These are phyloP conservation scores for Drosophila mayaguana DNA, from an alignment of 2,888 invertebrate genomes.

Conservation along the genomic window DNA sequence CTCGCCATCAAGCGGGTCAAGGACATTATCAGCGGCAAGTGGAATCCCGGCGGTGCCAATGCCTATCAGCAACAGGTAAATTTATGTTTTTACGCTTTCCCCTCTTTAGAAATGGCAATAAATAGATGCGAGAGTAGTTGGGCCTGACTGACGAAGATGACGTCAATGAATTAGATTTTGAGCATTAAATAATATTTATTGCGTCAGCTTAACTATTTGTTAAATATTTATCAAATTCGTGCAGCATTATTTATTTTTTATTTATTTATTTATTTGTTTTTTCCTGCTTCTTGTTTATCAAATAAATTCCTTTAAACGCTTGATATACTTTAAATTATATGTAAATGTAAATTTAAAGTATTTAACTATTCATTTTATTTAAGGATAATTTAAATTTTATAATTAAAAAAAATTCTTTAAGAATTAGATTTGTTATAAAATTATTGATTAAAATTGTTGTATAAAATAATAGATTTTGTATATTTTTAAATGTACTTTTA, in stretches of 20 bases:
- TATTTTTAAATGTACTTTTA: too few relatives aligned
- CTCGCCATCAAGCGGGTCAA: conserved; percentile 98
- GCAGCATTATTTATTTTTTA: not conserved
- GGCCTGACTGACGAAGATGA: conserved; percentile 8
- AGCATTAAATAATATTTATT: not conserved
- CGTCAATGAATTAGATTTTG: conserved; percentile 16
- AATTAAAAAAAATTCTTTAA: too few relatives aligned
- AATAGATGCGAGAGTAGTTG: not conserved
- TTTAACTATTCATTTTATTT: too few relatives aligned
- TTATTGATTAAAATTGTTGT: too few relatives aligned
- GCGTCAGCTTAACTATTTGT: not conserved
- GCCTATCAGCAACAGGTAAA: conserved; percentile 84
- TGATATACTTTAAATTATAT: not conserved
- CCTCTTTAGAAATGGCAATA: not conserved
- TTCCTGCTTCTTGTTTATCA: too few relatives aligned
- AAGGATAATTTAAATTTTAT: too few relatives aligned
- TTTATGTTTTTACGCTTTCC: not conserved
- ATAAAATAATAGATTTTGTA: too few relatives aligned
- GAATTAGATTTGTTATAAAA: too few relatives aligned
- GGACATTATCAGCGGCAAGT: conserved; percentile 95
- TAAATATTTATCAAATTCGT: not conserved
- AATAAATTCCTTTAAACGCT: too few relatives aligned
- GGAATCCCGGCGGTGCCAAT: conserved; percentile 85
- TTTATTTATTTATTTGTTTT: too few relatives aligned
- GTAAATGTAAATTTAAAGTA: too few relatives aligned